Evolutionary conservation across 2,888 invertebrate genomes (phyloP).

Genomic region (Spilosoma lubricipeda): DNA sequence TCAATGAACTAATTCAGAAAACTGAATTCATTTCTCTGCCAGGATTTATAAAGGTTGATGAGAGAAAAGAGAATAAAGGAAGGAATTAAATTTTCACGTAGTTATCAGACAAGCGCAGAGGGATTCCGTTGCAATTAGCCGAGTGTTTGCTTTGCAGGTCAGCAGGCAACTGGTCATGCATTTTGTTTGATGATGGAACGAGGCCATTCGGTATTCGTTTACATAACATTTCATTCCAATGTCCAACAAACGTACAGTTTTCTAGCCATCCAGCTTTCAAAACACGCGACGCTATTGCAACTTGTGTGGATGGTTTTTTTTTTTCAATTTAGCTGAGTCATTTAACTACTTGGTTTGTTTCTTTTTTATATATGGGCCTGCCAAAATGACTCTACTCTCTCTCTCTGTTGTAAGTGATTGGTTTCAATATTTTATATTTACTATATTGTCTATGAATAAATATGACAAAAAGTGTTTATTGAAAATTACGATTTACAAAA

Average conservation of each 20-base stretch:
- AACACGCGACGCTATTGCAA: constrained; percentile 49
- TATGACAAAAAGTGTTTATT: not conserved
- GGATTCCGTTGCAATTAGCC: constrained; percentile 59
- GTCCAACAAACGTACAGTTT: constrained; percentile 14
- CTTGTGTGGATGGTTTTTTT: too few species aligned
- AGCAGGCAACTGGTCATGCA: constrained; percentile 39
- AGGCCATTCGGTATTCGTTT: constrained; percentile 53
- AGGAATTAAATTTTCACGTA: constrained; percentile 40
- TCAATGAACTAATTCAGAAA: not conserved
- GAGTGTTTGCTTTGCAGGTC: constrained; percentile 51
- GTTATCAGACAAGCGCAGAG: constrained; percentile 35
- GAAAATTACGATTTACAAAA: not conserved
- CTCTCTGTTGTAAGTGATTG: too few species aligned
- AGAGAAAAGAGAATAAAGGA: constrained; percentile 31
- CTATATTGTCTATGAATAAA: too few species aligned
- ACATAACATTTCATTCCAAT: constrained; percentile 57
- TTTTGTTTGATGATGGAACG: constrained; percentile 59
- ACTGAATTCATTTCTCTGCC: constrained; percentile 19
- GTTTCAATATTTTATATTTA: too few species aligned
- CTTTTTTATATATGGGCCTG: too few species aligned
- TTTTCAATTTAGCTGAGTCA: too few species aligned
- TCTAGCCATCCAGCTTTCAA: constrained; percentile 11
- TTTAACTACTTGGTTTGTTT: too few species aligned
- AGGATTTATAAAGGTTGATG: constrained; percentile 31
- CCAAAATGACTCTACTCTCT: too few species aligned